Percentiles rank a stretch among this genome's conserved stretches.
Evolutionary conservation across 2,888 invertebrate genomes (phyloP).

Genomic region (Adelphocoris suturalis): DNA sequence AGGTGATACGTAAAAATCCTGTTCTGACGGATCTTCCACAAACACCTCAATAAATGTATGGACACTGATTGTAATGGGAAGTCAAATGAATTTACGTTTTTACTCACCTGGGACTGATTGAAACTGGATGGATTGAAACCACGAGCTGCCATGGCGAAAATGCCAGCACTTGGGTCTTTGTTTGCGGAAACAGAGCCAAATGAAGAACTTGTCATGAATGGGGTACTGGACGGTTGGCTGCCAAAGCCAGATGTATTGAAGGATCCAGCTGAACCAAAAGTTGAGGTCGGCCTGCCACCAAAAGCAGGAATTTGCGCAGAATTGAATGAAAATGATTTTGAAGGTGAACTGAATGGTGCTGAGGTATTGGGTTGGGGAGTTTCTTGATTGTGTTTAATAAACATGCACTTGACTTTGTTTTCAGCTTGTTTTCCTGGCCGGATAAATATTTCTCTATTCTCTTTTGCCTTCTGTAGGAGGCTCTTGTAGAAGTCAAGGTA

Average conservation of each 20-base stretch:
- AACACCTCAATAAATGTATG: too few relatives aligned
- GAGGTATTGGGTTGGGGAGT: not conserved
- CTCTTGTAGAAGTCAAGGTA: constrained; percentile 15
- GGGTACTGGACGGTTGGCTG: not conserved
- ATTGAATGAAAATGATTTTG: not conserved
- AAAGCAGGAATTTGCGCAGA: constrained; percentile 14
- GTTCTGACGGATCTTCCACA: too few relatives aligned
- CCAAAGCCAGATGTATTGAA: not conserved
- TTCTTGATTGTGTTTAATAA: not conserved
- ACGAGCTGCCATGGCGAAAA: constrained; percentile 57
- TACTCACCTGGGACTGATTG: constrained; percentile 14
- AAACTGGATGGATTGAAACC: constrained; percentile 55
- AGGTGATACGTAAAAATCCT: too few relatives aligned
- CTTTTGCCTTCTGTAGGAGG: constrained; percentile 53
- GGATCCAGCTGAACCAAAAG: not conserved
- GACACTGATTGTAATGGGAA: too few relatives aligned
- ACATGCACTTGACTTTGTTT: constrained; percentile 49
- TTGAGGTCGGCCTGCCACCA: not conserved
- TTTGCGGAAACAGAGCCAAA: not conserved
- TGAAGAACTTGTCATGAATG: not conserved
- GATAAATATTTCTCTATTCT: constrained; percentile 41
- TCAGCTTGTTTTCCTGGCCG: constrained; percentile 37
- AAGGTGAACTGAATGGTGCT: not conserved
- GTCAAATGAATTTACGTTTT: too few relatives aligned
- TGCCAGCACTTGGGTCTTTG: constrained; percentile 31